Base-by-base conservation (phyloP, 2,888 invertebrate genomes). In the Galeopsomyia nigrocyanea region DNA sequence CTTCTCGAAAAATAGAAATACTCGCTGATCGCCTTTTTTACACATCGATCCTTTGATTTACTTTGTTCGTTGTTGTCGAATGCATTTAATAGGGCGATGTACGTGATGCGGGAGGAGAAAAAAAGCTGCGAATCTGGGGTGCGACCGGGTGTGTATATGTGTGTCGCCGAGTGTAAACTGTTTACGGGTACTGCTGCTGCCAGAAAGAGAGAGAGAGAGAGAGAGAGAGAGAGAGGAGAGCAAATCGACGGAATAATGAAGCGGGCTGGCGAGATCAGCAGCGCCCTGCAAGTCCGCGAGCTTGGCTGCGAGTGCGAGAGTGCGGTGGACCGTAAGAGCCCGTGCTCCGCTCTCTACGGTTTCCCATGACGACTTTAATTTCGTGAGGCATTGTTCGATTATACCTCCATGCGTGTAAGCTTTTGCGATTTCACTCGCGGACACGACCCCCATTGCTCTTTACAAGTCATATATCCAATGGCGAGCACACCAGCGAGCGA, bases 311-410 rank as follows among this genome's bases (percentile, higher is more conserved):
- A 77, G n/a, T n/a, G n/a, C n/a, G n/a, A 2, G 26, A 79, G 78
- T 79, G 82, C 84, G 82, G 79, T 79, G 77, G 80, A 83, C 82
- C 81, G 82, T 82, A 84, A 83, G 82, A 82, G 81, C 77, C 7
- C 3, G 31, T 31, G 3, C 31, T 31, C 3, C 13, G 13, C 7
- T 10, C 7, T 3, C 79, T 81, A 79, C 80, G 82, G 79, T 84
- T 85, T 85, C 84, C 85, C 85, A 85, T 84, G 84, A 83, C 84
- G 82, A 82, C 80, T 84, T 83, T 80, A 81, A 85, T 84, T 84
- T 81, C 77, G 66, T 57, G 13, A 17, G 16, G 77, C 79, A 81
- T 82, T 81, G 80, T 80, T 79, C 78, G 75, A 78, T 75, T 75
- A 71, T 75, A 68, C 17, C 17, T 26, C 19, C 16, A 6, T 14